Conservation (phyloP, 2,113 vertebrate species). For the Choloepus hoffmanni region DNA sequence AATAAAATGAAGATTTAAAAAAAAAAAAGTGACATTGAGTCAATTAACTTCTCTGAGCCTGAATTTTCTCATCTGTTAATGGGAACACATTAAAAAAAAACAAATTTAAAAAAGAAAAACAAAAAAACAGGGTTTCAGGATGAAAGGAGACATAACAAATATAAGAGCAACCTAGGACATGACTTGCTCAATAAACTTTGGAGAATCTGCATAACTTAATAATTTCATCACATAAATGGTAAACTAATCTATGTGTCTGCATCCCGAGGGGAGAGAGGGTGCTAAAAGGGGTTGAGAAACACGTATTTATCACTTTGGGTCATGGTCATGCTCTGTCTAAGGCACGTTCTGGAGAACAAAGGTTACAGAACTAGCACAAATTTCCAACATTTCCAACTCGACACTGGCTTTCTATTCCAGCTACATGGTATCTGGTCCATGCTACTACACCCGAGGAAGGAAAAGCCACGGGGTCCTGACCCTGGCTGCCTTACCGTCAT, state of each 20-base stretch:
- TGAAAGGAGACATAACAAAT: not conserved
- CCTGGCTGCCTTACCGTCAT: conserved; percentile 90
- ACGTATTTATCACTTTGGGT: not conserved
- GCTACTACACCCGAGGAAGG: not conserved
- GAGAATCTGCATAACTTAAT: not conserved
- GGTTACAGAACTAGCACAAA: not conserved
- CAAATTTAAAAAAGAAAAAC: too few relatives aligned
- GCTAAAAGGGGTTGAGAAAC: not conserved
- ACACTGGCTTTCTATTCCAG: not conserved
- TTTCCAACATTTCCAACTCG: not conserved
- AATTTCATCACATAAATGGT: not conserved
- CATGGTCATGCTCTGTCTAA: not conserved
- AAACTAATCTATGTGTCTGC: not conserved
- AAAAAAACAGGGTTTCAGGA: not conserved
- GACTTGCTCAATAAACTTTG: not conserved
- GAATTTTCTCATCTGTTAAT: not conserved
- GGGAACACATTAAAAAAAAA: not conserved
- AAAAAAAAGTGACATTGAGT: not conserved
- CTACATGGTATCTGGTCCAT: not conserved
- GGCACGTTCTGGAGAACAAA: not conserved
- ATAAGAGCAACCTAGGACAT: not conserved
- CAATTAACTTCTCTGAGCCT: not conserved
- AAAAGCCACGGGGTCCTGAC: not conserved
- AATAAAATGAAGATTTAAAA: too few relatives aligned
- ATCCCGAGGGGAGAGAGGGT: not conserved